Evolutionary conservation across 1,140 invertebrate species (phyloP), one percentile per base, ranked within the genome.

Genomic region (Caenorhabditis brenneri): DNA sequence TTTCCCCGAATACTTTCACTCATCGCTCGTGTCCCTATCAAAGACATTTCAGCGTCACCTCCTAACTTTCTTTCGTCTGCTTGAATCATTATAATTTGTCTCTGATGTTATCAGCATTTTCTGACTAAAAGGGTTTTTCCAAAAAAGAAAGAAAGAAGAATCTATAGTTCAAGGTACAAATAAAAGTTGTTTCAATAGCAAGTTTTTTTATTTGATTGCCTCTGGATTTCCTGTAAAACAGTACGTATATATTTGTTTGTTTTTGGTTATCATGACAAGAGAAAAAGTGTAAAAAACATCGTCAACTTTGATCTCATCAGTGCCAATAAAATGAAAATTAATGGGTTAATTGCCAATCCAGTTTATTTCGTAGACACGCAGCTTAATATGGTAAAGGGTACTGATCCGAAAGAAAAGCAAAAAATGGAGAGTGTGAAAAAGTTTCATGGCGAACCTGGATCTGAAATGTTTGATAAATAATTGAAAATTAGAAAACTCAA

Each of bases 291-390:
- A 33, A 58, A 24, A 36, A 65, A 33, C 31, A 36, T 65, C 31
- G 19, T 36, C 16, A 65, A 74, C 65, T 74, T 5, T 42, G 65
- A 74, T 74, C 65, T 74, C 29, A 39, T 65, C n/a, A 36, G 3
- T 4, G 29, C 19, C 31, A 65, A 15, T 65, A n/a, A 36, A 65
- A 27, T n/a, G 27, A 7, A n/a, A 16, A 65, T 16, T 42, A 42
- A 55, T 55, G 53, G 36, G 65, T 42, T 74, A 42, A 74, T 46
- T 42, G 22, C 19, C 19, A 74, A 74, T 74, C 65, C 65, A 46
- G 65, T 74, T 74, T 65, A 2, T n/a, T 65, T 36, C 19, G 16
- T n/a, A 74, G 36, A 74, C 65, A 42, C 53, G 22, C 5, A 74
- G 19, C n/a, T 31, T 74, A 74, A 42, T 42, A 74, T 65, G 58